These are phyloP conservation scores for Phoxinus phoxinus DNA, from an alignment of 2,113 vertebrate genomes.

Conservation along the genomic window DNA sequence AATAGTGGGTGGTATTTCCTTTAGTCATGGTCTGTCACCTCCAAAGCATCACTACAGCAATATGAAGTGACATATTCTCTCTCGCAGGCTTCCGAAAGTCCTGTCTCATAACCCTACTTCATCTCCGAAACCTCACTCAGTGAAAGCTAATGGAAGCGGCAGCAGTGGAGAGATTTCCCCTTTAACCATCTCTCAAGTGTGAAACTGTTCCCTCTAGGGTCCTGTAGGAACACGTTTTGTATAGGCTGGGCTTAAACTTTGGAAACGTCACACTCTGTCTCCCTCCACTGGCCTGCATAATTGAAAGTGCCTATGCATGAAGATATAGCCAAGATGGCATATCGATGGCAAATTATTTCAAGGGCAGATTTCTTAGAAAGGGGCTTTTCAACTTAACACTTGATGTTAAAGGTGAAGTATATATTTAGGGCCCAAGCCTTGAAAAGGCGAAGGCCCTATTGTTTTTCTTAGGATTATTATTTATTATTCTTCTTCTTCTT, in stretches of 20 bases:
- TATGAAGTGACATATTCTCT: background rate
- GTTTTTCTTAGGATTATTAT: no score
- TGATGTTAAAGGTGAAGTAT: conserved; percentile 60
- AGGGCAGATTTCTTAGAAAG: conserved; percentile 75
- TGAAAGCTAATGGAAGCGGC: conserved; percentile 49
- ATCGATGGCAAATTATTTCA: conserved; percentile 74
- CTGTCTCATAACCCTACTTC: conserved; percentile 24
- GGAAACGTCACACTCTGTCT: conserved; percentile 74
- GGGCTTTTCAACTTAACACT: conserved; percentile 68
- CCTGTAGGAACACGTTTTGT: conserved; percentile 50
- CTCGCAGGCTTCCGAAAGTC: conserved; percentile 25
- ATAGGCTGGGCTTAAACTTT: conserved; percentile 51
- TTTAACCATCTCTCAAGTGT: conserved; percentile 56
- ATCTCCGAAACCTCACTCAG: conserved; percentile 27
- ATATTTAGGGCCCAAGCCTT: no score
- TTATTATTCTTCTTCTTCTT: no score
- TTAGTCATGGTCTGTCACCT: conserved; percentile 11
- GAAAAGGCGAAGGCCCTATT: no score
- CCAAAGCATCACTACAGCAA: background rate
- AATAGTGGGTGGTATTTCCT: conserved; percentile 1
- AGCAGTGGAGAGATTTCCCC: conserved; percentile 41
- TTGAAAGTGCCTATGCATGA: conserved; percentile 81
- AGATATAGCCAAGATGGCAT: conserved; percentile 79
- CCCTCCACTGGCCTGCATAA: conserved; percentile 79
- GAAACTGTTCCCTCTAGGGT: conserved; percentile 54